A percentile compares a stretch with the other conserved stretches of the same genome.
phyloP scores from a whole-genome alignment of 1,140 invertebrate genomes.

The Hetaerina americana region DNA sequence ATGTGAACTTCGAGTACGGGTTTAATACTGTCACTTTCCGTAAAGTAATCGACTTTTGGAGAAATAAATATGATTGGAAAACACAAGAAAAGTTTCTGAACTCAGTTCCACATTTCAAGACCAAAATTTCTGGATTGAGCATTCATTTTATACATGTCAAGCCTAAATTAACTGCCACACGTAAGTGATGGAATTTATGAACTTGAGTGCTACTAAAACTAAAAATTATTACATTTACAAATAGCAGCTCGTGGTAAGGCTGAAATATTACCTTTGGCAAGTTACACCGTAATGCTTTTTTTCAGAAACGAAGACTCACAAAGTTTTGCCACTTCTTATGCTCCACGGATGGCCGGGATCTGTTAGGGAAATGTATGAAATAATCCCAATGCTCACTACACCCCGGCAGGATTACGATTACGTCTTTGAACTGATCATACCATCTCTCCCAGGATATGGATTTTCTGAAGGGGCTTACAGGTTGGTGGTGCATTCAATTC shows the following conservation, averaged over 20 bases:
- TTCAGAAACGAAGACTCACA: conserved; percentile 9
- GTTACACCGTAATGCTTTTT: background rate
- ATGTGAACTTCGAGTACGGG: conserved; percentile 58
- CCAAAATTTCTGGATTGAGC: conserved; percentile 50
- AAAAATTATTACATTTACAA: too few relatives aligned
- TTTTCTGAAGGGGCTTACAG: conserved; percentile 56
- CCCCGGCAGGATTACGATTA: conserved; percentile 39
- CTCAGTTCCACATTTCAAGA: conserved; percentile 52
- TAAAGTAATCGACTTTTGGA: conserved; percentile 55
- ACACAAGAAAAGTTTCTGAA: conserved; percentile 53
- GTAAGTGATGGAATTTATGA: conserved; percentile 24
- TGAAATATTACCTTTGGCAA: too few relatives aligned
- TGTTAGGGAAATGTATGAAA: conserved; percentile 70
- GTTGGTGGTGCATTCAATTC: too few relatives aligned
- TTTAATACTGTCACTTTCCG: conserved; percentile 54
- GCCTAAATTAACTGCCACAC: conserved; percentile 31
- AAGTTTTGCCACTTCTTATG: conserved; percentile 51
- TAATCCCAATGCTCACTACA: conserved; percentile 52
- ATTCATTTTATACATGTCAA: conserved; percentile 59
- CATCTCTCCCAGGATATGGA: conserved; percentile 73
- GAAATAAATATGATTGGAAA: conserved; percentile 59
- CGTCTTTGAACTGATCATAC: conserved; percentile 65
- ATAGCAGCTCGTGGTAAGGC: too few relatives aligned
- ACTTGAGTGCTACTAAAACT: too few relatives aligned
- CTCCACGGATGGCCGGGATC: conserved; percentile 88